Evolutionary conservation across 2,888 invertebrate genomes (phyloP), one percentile per base, ranked within the genome.

Genomic region (Cancer borealis): DNA sequence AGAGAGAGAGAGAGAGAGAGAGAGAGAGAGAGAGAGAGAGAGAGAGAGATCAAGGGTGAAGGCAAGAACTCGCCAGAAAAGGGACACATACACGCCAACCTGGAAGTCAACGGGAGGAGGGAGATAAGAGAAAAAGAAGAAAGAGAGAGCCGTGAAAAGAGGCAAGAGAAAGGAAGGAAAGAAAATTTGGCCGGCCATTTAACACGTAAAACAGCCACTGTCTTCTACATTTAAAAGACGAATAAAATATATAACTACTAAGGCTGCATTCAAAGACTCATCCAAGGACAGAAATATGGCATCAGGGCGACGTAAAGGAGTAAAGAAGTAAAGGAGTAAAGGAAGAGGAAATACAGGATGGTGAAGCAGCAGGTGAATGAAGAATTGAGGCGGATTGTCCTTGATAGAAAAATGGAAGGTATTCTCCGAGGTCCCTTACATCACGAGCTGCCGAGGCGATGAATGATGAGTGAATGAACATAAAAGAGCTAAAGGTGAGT

Each of bases 31-130:
- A 45, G 39, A 21, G 21, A 39, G 26, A 12, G 46, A 21, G 21
- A 30, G 88, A 45, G 0, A 54, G 3, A 49, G 54, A 91, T 47
- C 21, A 30, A 91, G 49, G 49, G 60, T n/a, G 91, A 14, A 39
- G 54, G 91, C 21, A 54, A 49, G 91, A 39, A 17, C 10, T 60
- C n/a, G 91, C 6, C 49, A 91, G 91, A 91, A 54, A 91, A 39
- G 10, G 90, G 49, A 90, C 26, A 54, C 21, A 60, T 26, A 47
- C 47, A 90, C 26, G 21, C 47, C 26, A n/a, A 90, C n/a, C 46
- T 46, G 54, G 49, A 91, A 54, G 49, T 26, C 54, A 46, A 90
- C 73, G 73, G 73, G 73, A 21, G n/a, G n/a, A 73, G 73, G 26
- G 21, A 73, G 5, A 73, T 26, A 10, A 73, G 10, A 73, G 21